phyloP scores from a whole-genome alignment of 1,140 invertebrate genomes.

The Babylonia areolata region DNA sequence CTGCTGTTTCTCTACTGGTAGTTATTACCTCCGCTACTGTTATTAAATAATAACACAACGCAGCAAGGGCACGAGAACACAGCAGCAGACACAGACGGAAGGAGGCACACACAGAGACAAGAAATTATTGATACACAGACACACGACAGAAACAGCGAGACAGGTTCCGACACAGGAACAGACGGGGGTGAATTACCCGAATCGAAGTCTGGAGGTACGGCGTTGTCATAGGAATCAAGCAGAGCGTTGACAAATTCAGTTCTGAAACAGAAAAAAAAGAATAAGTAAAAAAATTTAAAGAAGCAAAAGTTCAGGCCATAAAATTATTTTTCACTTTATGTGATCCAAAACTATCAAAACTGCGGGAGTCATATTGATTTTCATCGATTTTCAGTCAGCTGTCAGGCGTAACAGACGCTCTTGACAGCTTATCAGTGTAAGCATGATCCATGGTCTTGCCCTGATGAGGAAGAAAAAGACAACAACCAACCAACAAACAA shows the following conservation, averaged over 20 bases:
- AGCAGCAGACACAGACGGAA: background rate
- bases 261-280: conserved; percentile 36
- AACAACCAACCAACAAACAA: too few species aligned
- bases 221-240: conserved; percentile 59
- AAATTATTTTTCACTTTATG: too few species aligned
- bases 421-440: too few species aligned
- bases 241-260: conserved; percentile 45
- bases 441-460: too few species aligned
- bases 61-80: background rate
- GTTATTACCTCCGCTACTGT: too few species aligned
- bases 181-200: conserved; percentile 49
- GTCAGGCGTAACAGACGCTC: too few species aligned
- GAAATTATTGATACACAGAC: too few species aligned
- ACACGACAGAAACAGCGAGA: conserved; percentile 17
- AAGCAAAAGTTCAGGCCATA: background rate
- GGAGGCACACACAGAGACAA: background rate
- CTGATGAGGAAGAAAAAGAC: too few species aligned
- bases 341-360: too few species aligned
- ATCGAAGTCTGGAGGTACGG: conserved; percentile 63
- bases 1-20: too few species aligned
- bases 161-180: background rate
- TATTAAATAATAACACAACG: too few species aligned
- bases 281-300: background rate
- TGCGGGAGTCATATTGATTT: background rate
- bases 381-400: background rate